Percentiles rank a stretch among this genome's conserved stretches.
Evolutionary conservation across 2,113 vertebrate species (phyloP).

Genomic region (Callithrix jacchus): DNA sequence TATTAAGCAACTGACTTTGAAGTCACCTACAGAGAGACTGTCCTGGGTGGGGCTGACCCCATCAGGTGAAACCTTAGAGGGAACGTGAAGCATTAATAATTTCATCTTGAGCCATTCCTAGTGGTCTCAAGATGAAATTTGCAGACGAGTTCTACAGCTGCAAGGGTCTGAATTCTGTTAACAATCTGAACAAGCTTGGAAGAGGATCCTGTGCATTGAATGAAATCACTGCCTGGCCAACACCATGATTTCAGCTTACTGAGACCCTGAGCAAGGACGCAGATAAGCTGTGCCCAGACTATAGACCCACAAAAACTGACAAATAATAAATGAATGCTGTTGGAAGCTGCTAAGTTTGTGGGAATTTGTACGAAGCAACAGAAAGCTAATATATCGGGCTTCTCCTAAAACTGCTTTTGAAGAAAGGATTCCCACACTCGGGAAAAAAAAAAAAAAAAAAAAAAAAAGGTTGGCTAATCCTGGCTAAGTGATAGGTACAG

Average conservation of each 20-base stretch:
- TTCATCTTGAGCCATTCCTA: background rate
- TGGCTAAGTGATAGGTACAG: background rate
- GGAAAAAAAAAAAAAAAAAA: background rate
- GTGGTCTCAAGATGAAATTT: background rate
- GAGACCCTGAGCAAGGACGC: background rate
- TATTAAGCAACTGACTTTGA: background rate
- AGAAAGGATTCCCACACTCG: background rate
- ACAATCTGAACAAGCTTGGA: background rate
- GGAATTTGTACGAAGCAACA: background rate
- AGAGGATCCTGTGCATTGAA: background rate
- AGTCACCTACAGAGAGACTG: background rate
- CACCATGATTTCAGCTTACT: background rate
- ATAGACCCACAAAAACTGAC: background rate
- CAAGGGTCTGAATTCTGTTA: background rate
- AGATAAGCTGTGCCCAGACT: background rate
- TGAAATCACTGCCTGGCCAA: background rate
- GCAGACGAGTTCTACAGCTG: background rate
- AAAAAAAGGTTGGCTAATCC: background rate
- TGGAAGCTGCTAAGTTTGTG: background rate
- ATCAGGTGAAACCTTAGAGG: background rate
- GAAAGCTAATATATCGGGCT: background rate
- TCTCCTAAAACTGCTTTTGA: conserved; percentile 15
- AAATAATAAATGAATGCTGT: background rate
- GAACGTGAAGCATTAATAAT: background rate
- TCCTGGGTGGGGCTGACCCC: background rate